Conservation (phyloP, 1,140 invertebrate species). For the Scaptodrosophila lebanonensis region DNA sequence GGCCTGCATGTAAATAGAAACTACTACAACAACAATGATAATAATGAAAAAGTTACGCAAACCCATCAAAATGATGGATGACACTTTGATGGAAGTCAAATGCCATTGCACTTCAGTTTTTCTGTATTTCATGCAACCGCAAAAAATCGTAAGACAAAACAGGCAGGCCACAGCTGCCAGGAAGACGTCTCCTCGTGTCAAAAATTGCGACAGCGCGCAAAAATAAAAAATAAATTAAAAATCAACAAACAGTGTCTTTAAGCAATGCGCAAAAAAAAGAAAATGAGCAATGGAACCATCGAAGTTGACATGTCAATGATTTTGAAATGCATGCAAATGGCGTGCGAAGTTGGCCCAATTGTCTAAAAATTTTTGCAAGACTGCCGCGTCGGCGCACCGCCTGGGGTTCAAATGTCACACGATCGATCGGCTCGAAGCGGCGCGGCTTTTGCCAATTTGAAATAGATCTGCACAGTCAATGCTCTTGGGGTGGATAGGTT, state of each 20-base stretch:
- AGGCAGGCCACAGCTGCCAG: no score
- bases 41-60: slow-evolving; percentile 28
- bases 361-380: slow-evolving; percentile 12
- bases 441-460: slow-evolving; percentile 23
- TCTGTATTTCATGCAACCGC: slow-evolving; percentile 24
- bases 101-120: slow-evolving; percentile 44
- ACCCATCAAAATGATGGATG: slow-evolving; percentile 69
- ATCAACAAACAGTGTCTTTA: slow-evolving; percentile 63
- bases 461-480: slow-evolving; percentile 12
- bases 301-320: slow-evolving; percentile 61
- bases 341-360: slow-evolving; percentile 34
- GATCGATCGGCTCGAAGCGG: slow-evolving; percentile 30
- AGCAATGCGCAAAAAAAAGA: no score
- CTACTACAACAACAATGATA: slow-evolving; percentile 24
- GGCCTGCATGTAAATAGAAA: slow-evolving; percentile 64
- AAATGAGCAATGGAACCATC: no score
- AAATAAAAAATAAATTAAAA: slow-evolving; percentile 63
- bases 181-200: no score
- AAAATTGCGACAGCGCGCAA: no score
- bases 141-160: slow-evolving; percentile 40
- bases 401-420: slow-evolving; percentile 52
- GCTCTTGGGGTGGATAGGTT: neutral
- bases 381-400: slow-evolving; percentile 26
- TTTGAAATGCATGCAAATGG: slow-evolving; percentile 66
- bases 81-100: slow-evolving; percentile 59